phyloP scores from a whole-genome alignment of 2,888 invertebrate genomes.

The Nymphalis c-album region DNA sequence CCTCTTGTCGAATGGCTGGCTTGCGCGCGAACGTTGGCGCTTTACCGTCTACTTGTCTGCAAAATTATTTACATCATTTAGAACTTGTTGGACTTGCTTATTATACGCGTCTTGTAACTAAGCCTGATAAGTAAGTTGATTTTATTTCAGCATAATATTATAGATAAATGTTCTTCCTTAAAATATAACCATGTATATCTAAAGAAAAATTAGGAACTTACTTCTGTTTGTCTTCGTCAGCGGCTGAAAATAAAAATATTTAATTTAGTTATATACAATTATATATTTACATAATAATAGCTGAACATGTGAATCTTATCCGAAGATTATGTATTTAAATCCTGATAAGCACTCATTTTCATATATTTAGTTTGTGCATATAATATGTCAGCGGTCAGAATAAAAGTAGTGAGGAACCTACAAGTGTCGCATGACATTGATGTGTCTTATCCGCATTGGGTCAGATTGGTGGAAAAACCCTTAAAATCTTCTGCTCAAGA shows the following conservation, averaged over 20 bases:
- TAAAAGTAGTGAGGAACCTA: too few species aligned
- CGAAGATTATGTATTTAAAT: too few species aligned
- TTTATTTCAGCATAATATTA: neutral
- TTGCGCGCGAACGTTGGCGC: constrained; percentile 99
- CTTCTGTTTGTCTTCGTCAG: constrained; percentile 97
- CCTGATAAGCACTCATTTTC: too few species aligned
- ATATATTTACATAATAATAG: too few species aligned
- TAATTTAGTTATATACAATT: constrained; percentile 33
- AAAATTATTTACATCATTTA: constrained; percentile 27
- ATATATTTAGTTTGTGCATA: too few species aligned
- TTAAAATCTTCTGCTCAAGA: neutral
- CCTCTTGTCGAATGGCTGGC: constrained; percentile 97
- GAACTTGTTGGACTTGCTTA: neutral
- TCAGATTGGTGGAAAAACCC: too few species aligned
- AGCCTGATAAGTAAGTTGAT: neutral
- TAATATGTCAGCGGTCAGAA: too few species aligned
- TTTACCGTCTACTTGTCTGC: constrained; percentile 97
- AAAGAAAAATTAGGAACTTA: constrained; percentile 80
- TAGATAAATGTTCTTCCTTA: too few species aligned
- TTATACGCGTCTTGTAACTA: neutral
- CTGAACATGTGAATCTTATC: too few species aligned
- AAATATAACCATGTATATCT: neutral
- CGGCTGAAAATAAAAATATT: constrained; percentile 85
- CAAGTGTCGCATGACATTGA: too few species aligned
- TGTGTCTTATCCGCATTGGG: too few species aligned